Base-by-base conservation (phyloP, 2,797 vertebrate genomes). In the Acanthurus lineatus region DNA sequence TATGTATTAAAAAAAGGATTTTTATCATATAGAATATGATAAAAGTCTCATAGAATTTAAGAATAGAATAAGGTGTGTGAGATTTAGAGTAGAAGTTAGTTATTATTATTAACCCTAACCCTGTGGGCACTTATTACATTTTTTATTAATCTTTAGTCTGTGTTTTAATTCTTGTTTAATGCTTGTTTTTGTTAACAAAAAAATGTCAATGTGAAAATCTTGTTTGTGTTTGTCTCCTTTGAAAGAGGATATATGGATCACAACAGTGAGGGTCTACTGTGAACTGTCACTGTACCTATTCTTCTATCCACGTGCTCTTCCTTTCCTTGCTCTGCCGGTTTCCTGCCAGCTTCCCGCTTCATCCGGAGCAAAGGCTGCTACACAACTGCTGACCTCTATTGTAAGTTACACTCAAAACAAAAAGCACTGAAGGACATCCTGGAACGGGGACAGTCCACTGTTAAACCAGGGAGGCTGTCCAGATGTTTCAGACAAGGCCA, bases 261-360 rank as follows among this genome's bases (percentile, higher is more conserved):
- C 66, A 76, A 69, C 59, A 48, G 20, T 9, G 57, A 80, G 40
- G 61, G 25, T 47, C 51, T 51, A 15, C 67, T 56, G 64, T 77
- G 78, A 82, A 64, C 83, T 78, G 83, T 87, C 73, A 64, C 56
- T 48, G 11, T 64, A 51, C 69, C 88, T 82, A 81, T 92, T 83
- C 85, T 86, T 88, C 85, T 87, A 74, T 81, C 86, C 6, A 59
- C 91, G 79, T 74, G 85, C 77, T 85, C 83, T 94, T 94, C 94
- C 93, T 91, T 73, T 88, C 84, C 81, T 81, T 70, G 47, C 82
- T 87, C 83, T 83, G 83, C 85, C 87, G 78, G 85, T 80, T 93
- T 93, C 93, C 92, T 93, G 86, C 73, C 68, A 69, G 61, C 83
- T 89, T 89, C 88, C 87, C 68, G 71, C 79, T 74, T 91, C 85